Conservation (phyloP, 2,888 invertebrate species). For the Coecobrya sp. region DNA sequence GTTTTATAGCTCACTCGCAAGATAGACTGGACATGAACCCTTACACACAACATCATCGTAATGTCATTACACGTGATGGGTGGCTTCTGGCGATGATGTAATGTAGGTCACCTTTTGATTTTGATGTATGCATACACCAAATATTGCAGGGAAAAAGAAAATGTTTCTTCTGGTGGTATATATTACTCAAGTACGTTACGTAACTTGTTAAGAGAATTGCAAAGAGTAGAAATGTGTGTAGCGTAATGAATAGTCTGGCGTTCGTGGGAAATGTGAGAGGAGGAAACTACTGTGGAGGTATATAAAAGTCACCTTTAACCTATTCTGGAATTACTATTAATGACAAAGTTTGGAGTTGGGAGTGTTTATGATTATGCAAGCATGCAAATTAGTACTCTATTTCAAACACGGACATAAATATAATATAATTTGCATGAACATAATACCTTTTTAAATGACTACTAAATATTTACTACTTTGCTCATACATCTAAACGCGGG, state of each 20-base stretch:
- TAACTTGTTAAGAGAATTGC: not conserved
- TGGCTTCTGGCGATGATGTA: not conserved
- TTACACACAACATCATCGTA: not conserved
- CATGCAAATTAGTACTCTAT: constrained; percentile 13
- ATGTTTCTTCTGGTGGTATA: too few species aligned
- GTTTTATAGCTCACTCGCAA: not conserved
- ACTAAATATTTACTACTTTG: not conserved
- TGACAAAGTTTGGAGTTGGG: not conserved
- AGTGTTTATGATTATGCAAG: not conserved
- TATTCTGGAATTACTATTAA: not conserved
- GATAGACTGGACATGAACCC: not conserved
- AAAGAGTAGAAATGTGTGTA: not conserved
- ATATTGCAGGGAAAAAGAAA: not conserved
- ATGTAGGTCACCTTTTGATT: constrained; percentile 19
- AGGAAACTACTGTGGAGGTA: not conserved
- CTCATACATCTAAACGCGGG: not conserved
- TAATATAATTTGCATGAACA: not conserved
- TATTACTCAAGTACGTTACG: not conserved
- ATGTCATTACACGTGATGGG: constrained; percentile 16
- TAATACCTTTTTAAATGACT: constrained; percentile 11
- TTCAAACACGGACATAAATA: not conserved
- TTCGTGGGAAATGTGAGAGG: not conserved
- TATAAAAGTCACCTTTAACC: not conserved
- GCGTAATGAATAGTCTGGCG: not conserved
- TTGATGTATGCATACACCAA: not conserved